Conservation (phyloP, 2,888 invertebrate species). For the Tortrix viridana region DNA sequence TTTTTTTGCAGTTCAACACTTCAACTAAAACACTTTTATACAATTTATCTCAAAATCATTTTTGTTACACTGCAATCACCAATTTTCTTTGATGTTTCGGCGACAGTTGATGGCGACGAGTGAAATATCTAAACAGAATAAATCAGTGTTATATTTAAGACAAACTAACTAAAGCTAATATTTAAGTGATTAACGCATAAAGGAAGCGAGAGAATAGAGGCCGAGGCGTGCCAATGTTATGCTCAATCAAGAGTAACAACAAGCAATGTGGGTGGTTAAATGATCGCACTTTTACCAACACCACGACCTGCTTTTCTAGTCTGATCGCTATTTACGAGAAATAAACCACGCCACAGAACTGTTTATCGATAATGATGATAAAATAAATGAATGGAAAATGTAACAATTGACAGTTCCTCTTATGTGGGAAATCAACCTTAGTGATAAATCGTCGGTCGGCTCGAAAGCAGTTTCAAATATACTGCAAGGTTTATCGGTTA, state of each 20-base stretch:
- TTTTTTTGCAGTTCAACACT: slow-evolving; percentile 65
- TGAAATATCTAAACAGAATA: slow-evolving; percentile 36
- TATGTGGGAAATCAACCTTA: slow-evolving; percentile 75
- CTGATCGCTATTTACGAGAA: slow-evolving; percentile 43
- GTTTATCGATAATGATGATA: slow-evolving; percentile 49
- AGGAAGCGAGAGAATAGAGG: slow-evolving; percentile 70
- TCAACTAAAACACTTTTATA: slow-evolving; percentile 69
- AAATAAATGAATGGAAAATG: slow-evolving; percentile 67
- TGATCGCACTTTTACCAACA: slow-evolving; percentile 60
- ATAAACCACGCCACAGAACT: slow-evolving; percentile 41
- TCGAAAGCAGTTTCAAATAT: slow-evolving; percentile 68
- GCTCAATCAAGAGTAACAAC: slow-evolving; percentile 82
- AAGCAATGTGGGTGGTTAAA: slow-evolving; percentile 71
- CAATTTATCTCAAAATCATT: slow-evolving; percentile 83
- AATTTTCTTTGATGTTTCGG: slow-evolving; percentile 70
- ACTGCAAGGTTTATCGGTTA: slow-evolving; percentile 54
- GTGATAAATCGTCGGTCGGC: slow-evolving; percentile 71
- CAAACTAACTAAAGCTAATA: slow-evolving; percentile 50
- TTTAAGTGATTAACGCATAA: slow-evolving; percentile 58
- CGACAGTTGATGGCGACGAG: slow-evolving; percentile 57
- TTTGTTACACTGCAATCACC: slow-evolving; percentile 76
- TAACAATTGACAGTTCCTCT: slow-evolving; percentile 79
- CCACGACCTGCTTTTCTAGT: slow-evolving; percentile 54
- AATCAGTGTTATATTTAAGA: slow-evolving; percentile 45
- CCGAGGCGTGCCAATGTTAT: slow-evolving; percentile 78